These are phyloP conservation scores for Phalacrocorax aristotelis DNA, from an alignment of 2,113 vertebrate genomes.

Conservation along the genomic window DNA sequence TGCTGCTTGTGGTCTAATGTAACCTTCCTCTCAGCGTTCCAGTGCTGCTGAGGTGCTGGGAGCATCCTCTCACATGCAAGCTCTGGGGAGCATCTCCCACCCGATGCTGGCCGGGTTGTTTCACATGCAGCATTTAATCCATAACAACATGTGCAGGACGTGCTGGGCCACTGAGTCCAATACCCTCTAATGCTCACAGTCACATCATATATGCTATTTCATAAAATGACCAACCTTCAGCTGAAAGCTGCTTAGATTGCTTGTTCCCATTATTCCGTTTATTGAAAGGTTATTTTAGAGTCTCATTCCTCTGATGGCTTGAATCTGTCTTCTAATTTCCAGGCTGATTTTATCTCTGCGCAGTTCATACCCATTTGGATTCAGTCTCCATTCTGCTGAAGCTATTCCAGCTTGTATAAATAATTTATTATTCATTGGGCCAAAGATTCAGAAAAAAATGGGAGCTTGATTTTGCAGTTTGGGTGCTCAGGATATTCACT, in stretches of 20 bases:
- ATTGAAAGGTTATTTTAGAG: constrained; percentile 49
- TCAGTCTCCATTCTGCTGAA: not conserved
- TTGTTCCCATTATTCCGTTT: constrained; percentile 32
- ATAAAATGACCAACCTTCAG: constrained; percentile 21
- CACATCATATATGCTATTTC: not conserved
- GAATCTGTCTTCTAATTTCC: constrained; percentile 45
- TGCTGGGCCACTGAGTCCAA: not conserved
- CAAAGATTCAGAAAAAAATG: constrained; percentile 30
- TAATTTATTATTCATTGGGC: not conserved
- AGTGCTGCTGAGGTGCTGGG: fast-evolving
- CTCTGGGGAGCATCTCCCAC: not conserved
- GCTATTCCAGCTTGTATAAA: not conserved
- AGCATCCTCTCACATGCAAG: not conserved
- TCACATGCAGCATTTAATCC: not conserved
- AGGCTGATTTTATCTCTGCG: constrained; percentile 24
- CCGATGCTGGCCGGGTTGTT: not conserved
- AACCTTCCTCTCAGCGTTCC: not conserved
- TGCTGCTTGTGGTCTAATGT: fast-evolving
- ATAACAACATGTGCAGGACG: not conserved
- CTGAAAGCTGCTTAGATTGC: constrained; percentile 32
- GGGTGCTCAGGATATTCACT: not conserved
- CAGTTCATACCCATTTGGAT: constrained; percentile 24
- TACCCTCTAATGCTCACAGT: not conserved
- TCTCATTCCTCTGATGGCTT: constrained; percentile 36
- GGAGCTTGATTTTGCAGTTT: constrained; percentile 9